A percentile compares a stretch with the other conserved stretches of the same genome.
Conservation (phyloP, 2,797 vertebrate genomes). For the Chloroceryle amazona region DNA sequence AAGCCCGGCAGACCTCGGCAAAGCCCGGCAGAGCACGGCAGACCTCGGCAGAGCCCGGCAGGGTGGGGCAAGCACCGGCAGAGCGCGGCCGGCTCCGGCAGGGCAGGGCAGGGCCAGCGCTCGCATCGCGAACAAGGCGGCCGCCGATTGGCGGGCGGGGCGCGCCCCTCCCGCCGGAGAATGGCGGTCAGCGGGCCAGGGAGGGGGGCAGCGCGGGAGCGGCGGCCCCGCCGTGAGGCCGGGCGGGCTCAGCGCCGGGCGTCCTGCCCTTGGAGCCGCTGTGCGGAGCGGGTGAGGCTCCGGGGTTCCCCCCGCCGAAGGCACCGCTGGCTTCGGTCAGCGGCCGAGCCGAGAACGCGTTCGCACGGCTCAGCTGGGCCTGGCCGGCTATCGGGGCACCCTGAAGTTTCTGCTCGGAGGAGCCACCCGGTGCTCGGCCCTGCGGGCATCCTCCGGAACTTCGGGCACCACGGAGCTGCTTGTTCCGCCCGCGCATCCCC, state of each 20-base stretch:
- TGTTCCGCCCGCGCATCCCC: background rate
- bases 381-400: accelerated
- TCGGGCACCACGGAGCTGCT: accelerated
- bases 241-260: background rate
- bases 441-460: background rate
- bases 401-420: accelerated
- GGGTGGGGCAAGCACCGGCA: too few relatives aligned
- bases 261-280: too few relatives aligned
- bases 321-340: background rate
- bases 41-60: too few relatives aligned
- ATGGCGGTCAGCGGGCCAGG: background rate
- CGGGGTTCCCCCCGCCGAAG: background rate
- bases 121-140: background rate
- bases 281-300: too few relatives aligned
- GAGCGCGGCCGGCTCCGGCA: background rate
- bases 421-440: accelerated
- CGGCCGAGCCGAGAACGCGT: background rate
- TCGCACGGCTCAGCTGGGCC: accelerated
- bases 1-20: too few relatives aligned
- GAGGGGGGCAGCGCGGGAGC: background rate
- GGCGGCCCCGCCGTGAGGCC: background rate
- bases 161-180: background rate
- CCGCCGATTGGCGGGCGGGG: background rate
- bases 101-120: background rate
- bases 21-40: too few relatives aligned